Evolutionary conservation across 2,797 vertebrate species (phyloP), one percentile per base, ranked within the genome.

Genomic region (Huso huso): DNA sequence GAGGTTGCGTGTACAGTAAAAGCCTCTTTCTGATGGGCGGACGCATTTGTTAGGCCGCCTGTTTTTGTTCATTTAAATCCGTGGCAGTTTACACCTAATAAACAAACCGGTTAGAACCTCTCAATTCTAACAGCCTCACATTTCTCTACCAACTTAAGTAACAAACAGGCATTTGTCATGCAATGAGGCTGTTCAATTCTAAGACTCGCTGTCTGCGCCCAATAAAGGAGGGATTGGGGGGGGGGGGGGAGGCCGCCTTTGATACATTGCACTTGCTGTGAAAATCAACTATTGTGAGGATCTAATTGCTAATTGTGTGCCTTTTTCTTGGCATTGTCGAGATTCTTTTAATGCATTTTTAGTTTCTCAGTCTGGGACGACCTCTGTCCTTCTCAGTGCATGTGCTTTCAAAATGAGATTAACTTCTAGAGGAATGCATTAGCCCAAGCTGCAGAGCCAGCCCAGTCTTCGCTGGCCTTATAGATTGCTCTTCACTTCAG

Each of bases 391-490:
- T 75, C 87, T 89, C 72, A 66, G 77, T 75, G 84, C 85, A 90
- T 83, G 79, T 79, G 82, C 89, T 90, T 91, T 93, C 83, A 89
- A 89, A 90, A 90, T 88, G 78, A 91, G 91, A 94, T 93, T 92
- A 92, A 82, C 87, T 90, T 89, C 78, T 88, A 76, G 82, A 90
- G 87, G 90, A 93, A 93, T 91, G 91, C 84, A 88, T 91, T 91
- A 88, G 86, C 81, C 79, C 79, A 81, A 78, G 82, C 75, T 76
- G 74, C 82, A 77, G 82, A 79, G 82, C 82, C 71, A 76, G 81
- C 82, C 79, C 76, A 71, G 73, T 80, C 76, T 83, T 83, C 84
- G 83, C 82, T 79, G 74, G 82, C 74, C 84, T 83, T 70, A 85
- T 84, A 86, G 87, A 89, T 89, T 79, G 82, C 82, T 80, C 83